Conservation (phyloP, 2,888 invertebrate genomes). For the Melangyna quadrimaculata region DNA sequence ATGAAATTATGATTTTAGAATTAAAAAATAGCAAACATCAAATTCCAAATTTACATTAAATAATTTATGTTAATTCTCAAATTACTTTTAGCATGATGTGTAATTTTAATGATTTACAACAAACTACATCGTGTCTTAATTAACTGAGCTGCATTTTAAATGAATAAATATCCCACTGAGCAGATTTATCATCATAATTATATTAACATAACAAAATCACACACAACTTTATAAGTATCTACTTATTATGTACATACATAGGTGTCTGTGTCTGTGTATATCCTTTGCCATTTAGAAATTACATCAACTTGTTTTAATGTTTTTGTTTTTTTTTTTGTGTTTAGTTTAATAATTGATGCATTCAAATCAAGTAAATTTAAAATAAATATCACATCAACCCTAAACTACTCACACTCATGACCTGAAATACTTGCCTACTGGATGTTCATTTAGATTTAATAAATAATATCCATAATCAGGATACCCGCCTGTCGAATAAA, state of each 20-base stretch:
- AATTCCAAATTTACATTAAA: background rate
- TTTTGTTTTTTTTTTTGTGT: background rate
- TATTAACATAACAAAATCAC: background rate
- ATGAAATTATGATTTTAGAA: too few relatives aligned
- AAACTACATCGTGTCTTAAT: background rate
- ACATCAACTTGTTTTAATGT: background rate
- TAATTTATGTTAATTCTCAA: background rate
- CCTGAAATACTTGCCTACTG: background rate
- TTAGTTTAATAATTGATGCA: conserved; percentile 1
- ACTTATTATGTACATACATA: background rate
- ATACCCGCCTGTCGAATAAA: too few relatives aligned
- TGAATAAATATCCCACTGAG: background rate
- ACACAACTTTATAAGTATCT: too few relatives aligned
- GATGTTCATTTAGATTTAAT: background rate
- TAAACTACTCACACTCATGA: background rate
- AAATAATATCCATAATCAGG: too few relatives aligned
- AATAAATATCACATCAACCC: background rate
- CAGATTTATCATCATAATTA: background rate
- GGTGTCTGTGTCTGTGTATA: background rate
- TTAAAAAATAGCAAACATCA: background rate
- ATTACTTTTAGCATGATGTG: background rate
- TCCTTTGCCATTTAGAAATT: background rate
- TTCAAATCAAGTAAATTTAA: conserved; percentile 8
- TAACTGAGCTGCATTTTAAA: background rate
- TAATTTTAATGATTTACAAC: background rate